Evolutionary conservation across 2,888 invertebrate species (phyloP).

Genomic region (Thymelicus acteon): DNA sequence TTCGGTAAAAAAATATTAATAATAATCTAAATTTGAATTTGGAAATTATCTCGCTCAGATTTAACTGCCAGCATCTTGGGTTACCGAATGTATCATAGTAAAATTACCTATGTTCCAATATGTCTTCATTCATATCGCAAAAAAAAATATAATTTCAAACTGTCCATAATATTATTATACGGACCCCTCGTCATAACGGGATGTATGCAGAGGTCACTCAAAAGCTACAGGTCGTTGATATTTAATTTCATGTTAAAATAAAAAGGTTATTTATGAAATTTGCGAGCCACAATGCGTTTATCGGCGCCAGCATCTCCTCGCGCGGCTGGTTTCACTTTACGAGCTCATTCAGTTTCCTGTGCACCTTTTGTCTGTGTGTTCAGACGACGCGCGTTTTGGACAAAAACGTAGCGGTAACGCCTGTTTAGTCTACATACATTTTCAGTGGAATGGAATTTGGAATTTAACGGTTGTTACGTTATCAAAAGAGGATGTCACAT

Average conservation of each 20-base stretch:
- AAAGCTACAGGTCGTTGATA: slow-evolving; percentile 37
- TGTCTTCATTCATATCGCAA: too few species aligned
- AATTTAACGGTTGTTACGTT: neutral
- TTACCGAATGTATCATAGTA: too few species aligned
- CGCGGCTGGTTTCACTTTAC: slow-evolving; percentile 48
- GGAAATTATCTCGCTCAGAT: too few species aligned
- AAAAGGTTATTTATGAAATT: slow-evolving; percentile 38
- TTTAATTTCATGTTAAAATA: slow-evolving; percentile 39
- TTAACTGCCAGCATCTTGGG: too few species aligned
- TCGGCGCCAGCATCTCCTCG: slow-evolving; percentile 39
- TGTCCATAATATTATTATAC: neutral
- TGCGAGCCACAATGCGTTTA: slow-evolving; percentile 26
- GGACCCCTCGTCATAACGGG: slow-evolving; percentile 14
- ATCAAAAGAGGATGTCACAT: too few species aligned
- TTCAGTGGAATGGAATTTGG: neutral
- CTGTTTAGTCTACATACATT: neutral
- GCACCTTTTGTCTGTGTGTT: slow-evolving; percentile 12
- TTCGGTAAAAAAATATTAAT: too few species aligned
- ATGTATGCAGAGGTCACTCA: slow-evolving; percentile 15
- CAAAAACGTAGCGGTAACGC: slow-evolving; percentile 15
- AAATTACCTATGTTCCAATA: too few species aligned
- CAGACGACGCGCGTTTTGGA: neutral
- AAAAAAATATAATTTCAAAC: too few species aligned
- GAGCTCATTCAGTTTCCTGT: slow-evolving; percentile 45
- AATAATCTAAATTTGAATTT: too few species aligned